Evolutionary conservation across 2,888 invertebrate species (phyloP).

Genomic region (Chrysolina americana): DNA sequence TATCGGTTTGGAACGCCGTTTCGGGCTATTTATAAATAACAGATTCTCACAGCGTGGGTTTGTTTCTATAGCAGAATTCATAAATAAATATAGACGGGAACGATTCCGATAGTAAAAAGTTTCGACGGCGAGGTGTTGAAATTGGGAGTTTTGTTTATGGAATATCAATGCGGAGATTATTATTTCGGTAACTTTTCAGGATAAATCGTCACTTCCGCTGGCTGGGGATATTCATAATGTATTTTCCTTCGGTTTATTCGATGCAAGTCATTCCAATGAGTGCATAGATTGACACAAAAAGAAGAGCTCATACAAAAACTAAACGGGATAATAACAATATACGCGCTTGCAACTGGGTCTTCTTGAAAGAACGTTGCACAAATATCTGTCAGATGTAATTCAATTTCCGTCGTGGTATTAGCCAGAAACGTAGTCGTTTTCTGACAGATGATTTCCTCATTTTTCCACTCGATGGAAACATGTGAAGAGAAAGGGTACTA

Average conservation of each 20-base stretch:
- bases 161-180: slow-evolving; percentile 23
- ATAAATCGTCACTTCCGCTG: not conserved
- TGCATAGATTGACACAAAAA: no score
- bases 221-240: not conserved
- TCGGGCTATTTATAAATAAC: slow-evolving; percentile 38
- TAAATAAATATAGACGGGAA: slow-evolving; percentile 43
- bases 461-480: no score
- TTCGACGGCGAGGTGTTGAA: slow-evolving; percentile 2
- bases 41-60: slow-evolving; percentile 43
- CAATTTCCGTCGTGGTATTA: no score
- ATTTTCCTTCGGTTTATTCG: not conserved
- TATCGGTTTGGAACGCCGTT: slow-evolving; percentile 34
- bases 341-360: no score
- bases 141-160: slow-evolving; percentile 14
- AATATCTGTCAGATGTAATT: no score
- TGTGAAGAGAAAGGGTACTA: no score
- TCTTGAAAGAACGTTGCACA: no score
- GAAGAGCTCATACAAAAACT: no score
- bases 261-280: no score
- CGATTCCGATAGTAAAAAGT: slow-evolving; percentile 4
- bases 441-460: no score
- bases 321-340: no score
- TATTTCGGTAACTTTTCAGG: slow-evolving; percentile 1
- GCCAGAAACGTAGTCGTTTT: no score
- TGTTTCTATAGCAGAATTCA: slow-evolving; percentile 40